These are phyloP conservation scores for Ricordea florida DNA, from an alignment of 92 coral and sea anemone genomes.

Conservation along the genomic window DNA sequence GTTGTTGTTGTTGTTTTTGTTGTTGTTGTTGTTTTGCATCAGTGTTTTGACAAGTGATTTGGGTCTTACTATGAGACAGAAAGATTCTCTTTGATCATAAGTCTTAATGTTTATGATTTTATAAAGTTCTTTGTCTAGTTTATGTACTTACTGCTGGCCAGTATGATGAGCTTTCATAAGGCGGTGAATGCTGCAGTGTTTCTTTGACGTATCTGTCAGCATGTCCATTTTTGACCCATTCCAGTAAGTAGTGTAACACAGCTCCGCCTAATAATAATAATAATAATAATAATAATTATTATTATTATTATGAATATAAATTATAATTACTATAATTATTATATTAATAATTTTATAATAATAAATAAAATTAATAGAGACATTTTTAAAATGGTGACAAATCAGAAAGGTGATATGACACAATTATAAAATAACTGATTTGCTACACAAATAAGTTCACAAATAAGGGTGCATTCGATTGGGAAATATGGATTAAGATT, in stretches of 20 bases:
- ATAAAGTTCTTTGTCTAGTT: neutral
- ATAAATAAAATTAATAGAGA: too few species aligned
- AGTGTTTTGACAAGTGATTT: too few species aligned
- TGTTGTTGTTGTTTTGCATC: too few species aligned
- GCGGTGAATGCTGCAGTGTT: constrained; percentile 73
- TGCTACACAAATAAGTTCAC: too few species aligned
- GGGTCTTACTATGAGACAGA: too few species aligned
- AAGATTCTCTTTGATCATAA: too few species aligned
- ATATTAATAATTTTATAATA: neutral
- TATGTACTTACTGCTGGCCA: constrained; percentile 97
- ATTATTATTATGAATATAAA: neutral
- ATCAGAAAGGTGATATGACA: neutral
- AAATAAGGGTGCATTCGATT: too few species aligned
- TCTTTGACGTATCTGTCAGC: constrained; percentile 73
- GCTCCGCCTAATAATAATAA: constrained; percentile 71
- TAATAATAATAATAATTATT: neutral
- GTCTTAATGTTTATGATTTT: too few species aligned
- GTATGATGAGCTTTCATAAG: constrained; percentile 84
- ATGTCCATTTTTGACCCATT: constrained; percentile 89
- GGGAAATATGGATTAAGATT: too few species aligned
- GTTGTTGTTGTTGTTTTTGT: too few species aligned
- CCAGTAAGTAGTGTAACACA: constrained; percentile 86
- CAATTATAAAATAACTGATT: too few species aligned
- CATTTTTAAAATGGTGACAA: neutral
- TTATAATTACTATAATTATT: neutral